phyloP scores from a whole-genome alignment of 2,113 vertebrate species.

The Spermophilus dauricus region DNA sequence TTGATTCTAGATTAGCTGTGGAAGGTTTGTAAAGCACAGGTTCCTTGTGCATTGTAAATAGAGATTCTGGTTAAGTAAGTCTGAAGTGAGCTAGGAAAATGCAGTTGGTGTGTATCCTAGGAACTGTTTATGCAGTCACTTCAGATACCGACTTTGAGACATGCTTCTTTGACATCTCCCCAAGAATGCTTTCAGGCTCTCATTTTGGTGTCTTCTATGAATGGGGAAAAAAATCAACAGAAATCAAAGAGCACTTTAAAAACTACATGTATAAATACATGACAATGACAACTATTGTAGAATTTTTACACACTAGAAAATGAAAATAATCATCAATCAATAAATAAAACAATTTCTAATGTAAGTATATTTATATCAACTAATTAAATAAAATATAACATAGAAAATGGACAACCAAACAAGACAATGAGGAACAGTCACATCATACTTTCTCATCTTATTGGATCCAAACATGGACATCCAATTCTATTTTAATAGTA shows the following conservation, averaged over 20 bases:
- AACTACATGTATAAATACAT: slow-evolving; percentile 3
- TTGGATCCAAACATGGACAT: not conserved
- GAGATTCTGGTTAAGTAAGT: not conserved
- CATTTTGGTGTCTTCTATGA: not conserved
- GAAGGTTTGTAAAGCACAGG: not conserved
- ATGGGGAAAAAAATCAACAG: not conserved
- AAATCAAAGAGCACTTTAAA: not conserved
- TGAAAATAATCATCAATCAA: not conserved
- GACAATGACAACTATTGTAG: not conserved
- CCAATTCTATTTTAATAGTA: not conserved
- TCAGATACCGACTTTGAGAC: not conserved
- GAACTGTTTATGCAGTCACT: not conserved
- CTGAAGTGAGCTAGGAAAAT: not conserved
- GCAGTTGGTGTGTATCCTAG: not conserved
- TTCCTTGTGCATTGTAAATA: not conserved
- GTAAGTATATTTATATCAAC: not conserved
- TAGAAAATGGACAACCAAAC: not conserved
- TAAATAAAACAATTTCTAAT: not conserved
- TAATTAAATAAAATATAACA: not conserved
- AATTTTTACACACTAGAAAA: not conserved
- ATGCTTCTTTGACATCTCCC: not conserved
- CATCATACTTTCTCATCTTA: not conserved
- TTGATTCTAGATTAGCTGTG: not conserved
- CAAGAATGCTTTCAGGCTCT: not conserved
- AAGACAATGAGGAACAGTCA: not conserved